Conservation (phyloP, 2,113 vertebrate genomes). For the Alligator mississippiensis region DNA sequence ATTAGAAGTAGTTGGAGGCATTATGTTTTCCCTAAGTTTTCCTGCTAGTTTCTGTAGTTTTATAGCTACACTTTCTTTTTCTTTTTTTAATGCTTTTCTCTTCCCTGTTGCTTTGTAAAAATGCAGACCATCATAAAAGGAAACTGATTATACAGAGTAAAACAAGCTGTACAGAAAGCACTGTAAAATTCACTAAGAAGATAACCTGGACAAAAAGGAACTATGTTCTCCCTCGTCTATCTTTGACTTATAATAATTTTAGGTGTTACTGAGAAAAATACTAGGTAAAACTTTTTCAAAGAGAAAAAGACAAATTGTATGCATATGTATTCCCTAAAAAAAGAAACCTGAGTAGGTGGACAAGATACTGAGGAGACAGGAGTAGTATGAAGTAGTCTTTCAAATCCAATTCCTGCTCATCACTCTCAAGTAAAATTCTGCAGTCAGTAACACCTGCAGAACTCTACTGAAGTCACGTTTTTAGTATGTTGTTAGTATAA, state of each 20-base stretch:
- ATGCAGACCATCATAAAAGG: background rate
- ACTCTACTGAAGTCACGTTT: background rate
- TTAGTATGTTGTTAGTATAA: background rate
- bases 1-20: background rate
- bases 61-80: background rate
- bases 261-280: background rate
- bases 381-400: background rate
- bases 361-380: background rate
- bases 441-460: background rate
- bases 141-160: background rate
- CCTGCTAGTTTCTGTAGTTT: too few species aligned
- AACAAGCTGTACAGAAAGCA: background rate
- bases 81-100: background rate
- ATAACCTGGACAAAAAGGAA: background rate
- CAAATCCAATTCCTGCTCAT: background rate
- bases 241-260: background rate
- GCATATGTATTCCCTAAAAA: background rate
- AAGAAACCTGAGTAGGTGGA: slow-evolving; percentile 16
- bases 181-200: background rate
- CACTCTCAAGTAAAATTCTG: background rate
- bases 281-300: background rate
- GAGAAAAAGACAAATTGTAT: background rate
- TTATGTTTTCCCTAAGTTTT: background rate
- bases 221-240: background rate
- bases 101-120: background rate